Conservation (phyloP, 2,113 vertebrate species). For the Megaceryle maxima region DNA sequence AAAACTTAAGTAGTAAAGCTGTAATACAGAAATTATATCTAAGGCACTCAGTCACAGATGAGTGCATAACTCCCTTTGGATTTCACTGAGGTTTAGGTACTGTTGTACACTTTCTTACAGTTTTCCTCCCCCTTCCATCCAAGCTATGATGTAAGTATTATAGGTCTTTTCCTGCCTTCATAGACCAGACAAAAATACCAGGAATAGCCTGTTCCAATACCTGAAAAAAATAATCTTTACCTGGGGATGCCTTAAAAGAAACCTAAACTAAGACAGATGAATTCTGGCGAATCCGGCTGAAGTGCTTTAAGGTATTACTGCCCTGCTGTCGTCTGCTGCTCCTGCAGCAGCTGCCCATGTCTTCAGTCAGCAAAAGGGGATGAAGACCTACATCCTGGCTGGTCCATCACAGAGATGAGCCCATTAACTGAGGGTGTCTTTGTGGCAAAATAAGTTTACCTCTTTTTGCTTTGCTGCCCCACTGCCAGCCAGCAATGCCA, state of each 20-base stretch:
- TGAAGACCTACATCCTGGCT: not conserved
- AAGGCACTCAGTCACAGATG: not conserved
- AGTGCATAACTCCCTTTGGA: not conserved
- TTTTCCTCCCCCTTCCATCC: not conserved
- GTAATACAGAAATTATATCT: not conserved
- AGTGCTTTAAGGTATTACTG: slow-evolving; percentile 62
- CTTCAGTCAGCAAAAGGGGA: not conserved
- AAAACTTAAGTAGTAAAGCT: not conserved
- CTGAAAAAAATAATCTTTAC: not conserved
- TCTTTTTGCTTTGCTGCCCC: not conserved
- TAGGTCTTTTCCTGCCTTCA: not conserved
- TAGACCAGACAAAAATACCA: not conserved
- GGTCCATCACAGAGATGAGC: not conserved
- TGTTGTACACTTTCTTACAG: not conserved
- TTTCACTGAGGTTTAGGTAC: not conserved
- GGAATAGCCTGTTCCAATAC: not conserved
- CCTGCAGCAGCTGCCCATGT: not conserved
- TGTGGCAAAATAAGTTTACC: not conserved
- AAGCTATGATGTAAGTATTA: not conserved
- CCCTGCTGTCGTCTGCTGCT: slow-evolving; percentile 40
- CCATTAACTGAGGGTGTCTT: not conserved
- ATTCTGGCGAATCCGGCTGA: slow-evolving; percentile 57
- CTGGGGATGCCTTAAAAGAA: not conserved
- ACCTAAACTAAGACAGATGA: slow-evolving; percentile 21
- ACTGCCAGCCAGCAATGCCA: not conserved